A percentile compares a stretch with the other conserved stretches of the same genome.
phyloP scores from a whole-genome alignment of 2,888 invertebrate genomes.

The Chymomyza procnemis region DNA sequence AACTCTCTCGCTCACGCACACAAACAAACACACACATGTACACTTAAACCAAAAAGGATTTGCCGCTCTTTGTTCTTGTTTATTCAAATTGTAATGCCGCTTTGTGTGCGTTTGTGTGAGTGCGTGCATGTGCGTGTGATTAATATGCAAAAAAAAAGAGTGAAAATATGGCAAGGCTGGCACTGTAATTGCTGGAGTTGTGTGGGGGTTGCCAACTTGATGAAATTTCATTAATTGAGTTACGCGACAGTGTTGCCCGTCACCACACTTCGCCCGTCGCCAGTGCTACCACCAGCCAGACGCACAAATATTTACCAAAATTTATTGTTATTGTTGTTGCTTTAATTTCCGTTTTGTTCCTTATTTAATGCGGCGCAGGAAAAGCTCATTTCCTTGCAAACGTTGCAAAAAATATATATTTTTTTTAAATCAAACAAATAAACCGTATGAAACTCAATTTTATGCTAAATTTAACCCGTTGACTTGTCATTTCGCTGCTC shows the following conservation, averaged over 20 bases:
- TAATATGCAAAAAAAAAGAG: conserved; percentile 58
- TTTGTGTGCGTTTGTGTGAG: neutral
- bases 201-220: conserved; percentile 43
- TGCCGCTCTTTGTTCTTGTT: conserved; percentile 15
- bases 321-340: conserved; percentile 2
- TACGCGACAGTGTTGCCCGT: conserved; percentile 25
- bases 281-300: neutral
- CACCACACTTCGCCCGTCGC: neutral
- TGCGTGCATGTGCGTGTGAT: conserved; percentile 44
- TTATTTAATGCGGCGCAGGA: neutral
- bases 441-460: conserved; percentile 20
- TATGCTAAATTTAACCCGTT: conserved; percentile 19
- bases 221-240: conserved; percentile 70
- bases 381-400: conserved; percentile 2
- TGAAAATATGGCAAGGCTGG: neutral
- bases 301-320: conserved; percentile 29
- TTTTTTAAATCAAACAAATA: neutral
- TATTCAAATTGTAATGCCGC: conserved; percentile 19
- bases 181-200: conserved; percentile 1
- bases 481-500: neutral
- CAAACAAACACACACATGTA: conserved; percentile 14
- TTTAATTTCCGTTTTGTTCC: neutral
- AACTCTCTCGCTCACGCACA: conserved; percentile 31
- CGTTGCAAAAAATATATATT: neutral
- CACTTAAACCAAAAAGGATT: neutral